Evolutionary conservation across 2,113 vertebrate genomes (phyloP).

Genomic region (Amphiprion ocellaris): DNA sequence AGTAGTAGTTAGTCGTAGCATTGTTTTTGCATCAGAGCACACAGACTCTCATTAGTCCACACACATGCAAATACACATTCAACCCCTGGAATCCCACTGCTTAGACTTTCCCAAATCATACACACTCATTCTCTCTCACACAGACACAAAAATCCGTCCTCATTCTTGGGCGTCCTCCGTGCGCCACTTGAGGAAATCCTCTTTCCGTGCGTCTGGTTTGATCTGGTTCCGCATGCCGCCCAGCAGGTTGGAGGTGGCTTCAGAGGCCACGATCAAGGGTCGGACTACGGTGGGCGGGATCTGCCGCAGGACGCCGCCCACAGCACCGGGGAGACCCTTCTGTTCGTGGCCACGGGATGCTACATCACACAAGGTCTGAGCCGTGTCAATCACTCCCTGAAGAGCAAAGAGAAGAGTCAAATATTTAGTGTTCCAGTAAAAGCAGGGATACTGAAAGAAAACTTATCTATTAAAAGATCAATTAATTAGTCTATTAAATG

Average conservation of each 20-base stretch:
- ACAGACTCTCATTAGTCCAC: conserved; percentile 42
- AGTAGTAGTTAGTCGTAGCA: conserved; percentile 66
- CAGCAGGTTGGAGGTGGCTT: conserved; percentile 92
- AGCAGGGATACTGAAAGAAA: too few species aligned
- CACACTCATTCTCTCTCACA: conserved; percentile 24
- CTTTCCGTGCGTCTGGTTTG: conserved; percentile 83
- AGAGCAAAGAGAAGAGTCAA: conserved; percentile 17
- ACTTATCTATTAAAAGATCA: too few species aligned
- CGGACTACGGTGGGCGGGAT: conserved; percentile 93
- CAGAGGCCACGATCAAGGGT: conserved; percentile 92
- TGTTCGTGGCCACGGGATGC: conserved; percentile 92
- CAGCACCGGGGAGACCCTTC: conserved; percentile 92
- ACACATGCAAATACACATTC: conserved; percentile 66
- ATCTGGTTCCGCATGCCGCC: conserved; percentile 92
- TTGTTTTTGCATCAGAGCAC: conserved; percentile 72
- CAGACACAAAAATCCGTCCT: conserved; percentile 53
- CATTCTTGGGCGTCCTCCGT: conserved; percentile 86
- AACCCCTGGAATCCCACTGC: conserved; percentile 39
- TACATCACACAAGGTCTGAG: conserved; percentile 92
- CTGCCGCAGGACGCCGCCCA: conserved; percentile 94
- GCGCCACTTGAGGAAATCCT: conserved; percentile 85
- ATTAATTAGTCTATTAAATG: too few species aligned
- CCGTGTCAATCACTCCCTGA: conserved; percentile 92
- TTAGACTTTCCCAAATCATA: conserved; percentile 35
- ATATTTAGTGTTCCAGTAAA: not conserved